Evolutionary conservation across 2,797 vertebrate species (phyloP).

Genomic region (Arrhamphus sclerolepis): DNA sequence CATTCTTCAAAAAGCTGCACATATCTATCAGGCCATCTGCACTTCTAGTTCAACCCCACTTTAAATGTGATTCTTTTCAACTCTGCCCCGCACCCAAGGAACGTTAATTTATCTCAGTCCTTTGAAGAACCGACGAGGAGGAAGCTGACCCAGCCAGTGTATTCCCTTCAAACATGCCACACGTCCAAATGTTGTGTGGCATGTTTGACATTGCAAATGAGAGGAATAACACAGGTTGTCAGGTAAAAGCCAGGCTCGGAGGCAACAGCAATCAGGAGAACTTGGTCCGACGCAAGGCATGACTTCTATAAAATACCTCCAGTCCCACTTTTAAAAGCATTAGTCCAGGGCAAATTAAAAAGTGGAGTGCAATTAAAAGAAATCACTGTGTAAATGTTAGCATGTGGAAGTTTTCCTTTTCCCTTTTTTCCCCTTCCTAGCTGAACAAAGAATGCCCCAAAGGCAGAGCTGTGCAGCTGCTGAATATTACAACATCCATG

Average conservation of each 20-base stretch:
- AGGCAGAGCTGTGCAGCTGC: constrained; percentile 81
- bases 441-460: constrained; percentile 81
- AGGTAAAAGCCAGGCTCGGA: constrained; percentile 74
- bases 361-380: constrained; percentile 87
- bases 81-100: constrained; percentile 49
- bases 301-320: constrained; percentile 85
- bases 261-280: constrained; percentile 76
- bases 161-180: constrained; percentile 44
- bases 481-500: constrained; percentile 85
- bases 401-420: constrained; percentile 86
- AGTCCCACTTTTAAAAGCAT: constrained; percentile 85
- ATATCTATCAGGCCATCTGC: constrained; percentile 61
- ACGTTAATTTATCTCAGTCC: constrained; percentile 59
- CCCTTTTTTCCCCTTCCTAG: constrained; percentile 59
- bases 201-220: constrained; percentile 76
- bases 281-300: constrained; percentile 74
- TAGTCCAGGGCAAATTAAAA: constrained; percentile 88
- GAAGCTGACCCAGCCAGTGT: constrained; percentile 58
- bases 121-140: constrained; percentile 67
- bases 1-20: constrained; percentile 44
- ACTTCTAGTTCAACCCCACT: constrained; percentile 49
- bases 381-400: constrained; percentile 90
- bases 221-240: constrained; percentile 76
- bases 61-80: constrained; percentile 60
- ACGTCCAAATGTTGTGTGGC: constrained; percentile 69